phyloP scores from a whole-genome alignment of 2,888 invertebrate species.

The Rhingia campestris region DNA sequence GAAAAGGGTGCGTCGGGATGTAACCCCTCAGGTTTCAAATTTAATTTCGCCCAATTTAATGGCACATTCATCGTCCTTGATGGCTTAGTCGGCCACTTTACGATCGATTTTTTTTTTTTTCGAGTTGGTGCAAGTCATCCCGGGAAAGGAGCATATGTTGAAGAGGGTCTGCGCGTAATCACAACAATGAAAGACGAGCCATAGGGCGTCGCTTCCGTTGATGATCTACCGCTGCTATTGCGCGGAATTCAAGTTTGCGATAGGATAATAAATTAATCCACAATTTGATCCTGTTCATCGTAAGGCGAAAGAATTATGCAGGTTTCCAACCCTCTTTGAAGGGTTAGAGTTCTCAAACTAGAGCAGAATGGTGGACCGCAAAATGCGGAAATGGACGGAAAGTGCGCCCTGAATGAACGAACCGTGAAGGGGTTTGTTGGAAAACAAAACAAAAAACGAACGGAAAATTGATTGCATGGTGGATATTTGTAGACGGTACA shows the following conservation, averaged over 20 bases:
- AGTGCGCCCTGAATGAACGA: slow-evolving; percentile 58
- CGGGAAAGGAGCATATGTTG: slow-evolving; percentile 67
- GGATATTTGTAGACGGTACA: slow-evolving; percentile 64
- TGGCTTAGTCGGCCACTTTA: slow-evolving; percentile 66
- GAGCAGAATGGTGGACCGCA: slow-evolving; percentile 41
- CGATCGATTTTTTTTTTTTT: slow-evolving; percentile 53
- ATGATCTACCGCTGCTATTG: slow-evolving; percentile 30
- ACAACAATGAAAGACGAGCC: slow-evolving; percentile 66
- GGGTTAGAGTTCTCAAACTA: slow-evolving; percentile 37
- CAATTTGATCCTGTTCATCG: slow-evolving; percentile 62
- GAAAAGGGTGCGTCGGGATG: slow-evolving; percentile 52
- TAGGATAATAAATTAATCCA: slow-evolving; percentile 72
- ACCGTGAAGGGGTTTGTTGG: slow-evolving; percentile 67
- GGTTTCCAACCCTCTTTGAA: slow-evolving; percentile 56
- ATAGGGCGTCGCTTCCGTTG: slow-evolving; percentile 14
- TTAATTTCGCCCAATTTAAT: slow-evolving; percentile 71
- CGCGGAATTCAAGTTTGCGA: slow-evolving; percentile 25
- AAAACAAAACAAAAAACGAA: slow-evolving; percentile 35
- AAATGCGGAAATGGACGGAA: slow-evolving; percentile 17
- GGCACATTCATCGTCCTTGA: slow-evolving; percentile 56
- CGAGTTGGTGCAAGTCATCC: slow-evolving; percentile 45
- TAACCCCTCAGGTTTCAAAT: slow-evolving; percentile 54
- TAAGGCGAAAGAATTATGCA: slow-evolving; percentile 44
- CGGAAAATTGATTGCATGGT: slow-evolving; percentile 51
- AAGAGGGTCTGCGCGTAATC: slow-evolving; percentile 67